Conservation (phyloP, 2,797 vertebrate species). For the Neosilurus hyrtlii region DNA sequence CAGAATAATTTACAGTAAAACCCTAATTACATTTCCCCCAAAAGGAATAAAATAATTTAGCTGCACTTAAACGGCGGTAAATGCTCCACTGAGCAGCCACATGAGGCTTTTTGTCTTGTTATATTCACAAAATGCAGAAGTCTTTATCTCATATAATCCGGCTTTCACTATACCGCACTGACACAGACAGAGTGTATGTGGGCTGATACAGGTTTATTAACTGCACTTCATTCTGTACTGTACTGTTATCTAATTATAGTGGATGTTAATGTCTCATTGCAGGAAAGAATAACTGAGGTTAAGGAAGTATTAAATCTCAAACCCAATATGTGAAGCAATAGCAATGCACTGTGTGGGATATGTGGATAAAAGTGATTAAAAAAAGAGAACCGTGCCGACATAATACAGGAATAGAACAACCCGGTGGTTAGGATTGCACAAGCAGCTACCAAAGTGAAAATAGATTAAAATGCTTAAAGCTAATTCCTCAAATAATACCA, state of each 20-base stretch:
- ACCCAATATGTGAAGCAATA: background rate
- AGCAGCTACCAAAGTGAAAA: slow-evolving; percentile 26
- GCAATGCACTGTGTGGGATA: background rate
- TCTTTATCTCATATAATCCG: slow-evolving; percentile 27
- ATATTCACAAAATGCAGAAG: slow-evolving; percentile 19
- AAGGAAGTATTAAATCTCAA: slow-evolving; percentile 5
- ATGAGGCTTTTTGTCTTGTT: slow-evolving; percentile 36
- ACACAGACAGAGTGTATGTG: background rate
- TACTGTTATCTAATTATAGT: slow-evolving; percentile 1
- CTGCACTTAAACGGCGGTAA: slow-evolving; percentile 23
- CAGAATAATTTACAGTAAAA: slow-evolving; percentile 32
- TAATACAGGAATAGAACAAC: slow-evolving; percentile 13
- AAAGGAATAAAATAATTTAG: slow-evolving; percentile 30
- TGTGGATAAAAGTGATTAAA: slow-evolving; percentile 10
- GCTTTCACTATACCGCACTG: slow-evolving; percentile 9
- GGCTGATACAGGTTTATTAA: slow-evolving; percentile 14
- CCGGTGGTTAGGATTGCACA: slow-evolving; percentile 33
- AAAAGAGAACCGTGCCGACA: slow-evolving; percentile 3
- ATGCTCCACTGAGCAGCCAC: slow-evolving; percentile 20
- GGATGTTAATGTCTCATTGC: slow-evolving; percentile 1
- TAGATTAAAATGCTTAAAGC: slow-evolving; percentile 29
- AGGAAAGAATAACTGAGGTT: background rate
- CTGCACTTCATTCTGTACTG: slow-evolving; percentile 8
- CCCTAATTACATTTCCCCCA: slow-evolving; percentile 9
- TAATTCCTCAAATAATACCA: slow-evolving; percentile 38